These are phyloP conservation scores for Plutella xylostella DNA, from an alignment of 2,888 invertebrate genomes.

Conservation along the genomic window DNA sequence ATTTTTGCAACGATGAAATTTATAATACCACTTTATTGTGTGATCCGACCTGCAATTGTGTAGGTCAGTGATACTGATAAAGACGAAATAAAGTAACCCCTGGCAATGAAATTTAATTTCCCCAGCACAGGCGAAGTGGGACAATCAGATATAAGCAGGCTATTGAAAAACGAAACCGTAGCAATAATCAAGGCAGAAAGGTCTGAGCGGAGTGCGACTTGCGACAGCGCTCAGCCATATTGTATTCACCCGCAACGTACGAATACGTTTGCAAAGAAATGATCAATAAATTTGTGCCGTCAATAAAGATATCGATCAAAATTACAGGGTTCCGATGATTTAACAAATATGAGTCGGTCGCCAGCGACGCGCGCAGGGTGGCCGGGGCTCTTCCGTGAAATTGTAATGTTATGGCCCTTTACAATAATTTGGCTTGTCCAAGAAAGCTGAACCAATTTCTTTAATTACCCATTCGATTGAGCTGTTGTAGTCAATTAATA, in stretches of 20 bases:
- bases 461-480: slow-evolving; percentile 48
- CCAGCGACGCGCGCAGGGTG: slow-evolving; percentile 47
- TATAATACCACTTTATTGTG: too few species aligned
- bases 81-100: slow-evolving; percentile 8
- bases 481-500: slow-evolving; percentile 46
- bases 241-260: slow-evolving; percentile 49
- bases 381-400: slow-evolving; percentile 60
- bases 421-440: slow-evolving; percentile 51
- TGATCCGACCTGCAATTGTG: too few species aligned
- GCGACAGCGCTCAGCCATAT: slow-evolving; percentile 33
- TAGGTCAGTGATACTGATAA: background rate
- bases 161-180: slow-evolving; percentile 65
- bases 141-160: slow-evolving; percentile 59
- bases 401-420: slow-evolving; percentile 53
- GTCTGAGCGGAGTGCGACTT: slow-evolving; percentile 18
- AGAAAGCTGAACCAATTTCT: slow-evolving; percentile 54
- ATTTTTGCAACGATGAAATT: too few species aligned
- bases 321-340: slow-evolving; percentile 67
- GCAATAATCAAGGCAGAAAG: slow-evolving; percentile 55
- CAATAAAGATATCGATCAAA: slow-evolving; percentile 70
- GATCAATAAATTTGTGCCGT: slow-evolving; percentile 64
- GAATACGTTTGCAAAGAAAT: slow-evolving; percentile 62
- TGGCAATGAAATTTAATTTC: slow-evolving; percentile 50
- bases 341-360: slow-evolving; percentile 63
- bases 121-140: slow-evolving; percentile 46